A percentile compares a stretch with the other conserved stretches of the same genome.
These are phyloP conservation scores for Idaea straminata DNA, from an alignment of 2,888 invertebrate species.

Conservation along the genomic window DNA sequence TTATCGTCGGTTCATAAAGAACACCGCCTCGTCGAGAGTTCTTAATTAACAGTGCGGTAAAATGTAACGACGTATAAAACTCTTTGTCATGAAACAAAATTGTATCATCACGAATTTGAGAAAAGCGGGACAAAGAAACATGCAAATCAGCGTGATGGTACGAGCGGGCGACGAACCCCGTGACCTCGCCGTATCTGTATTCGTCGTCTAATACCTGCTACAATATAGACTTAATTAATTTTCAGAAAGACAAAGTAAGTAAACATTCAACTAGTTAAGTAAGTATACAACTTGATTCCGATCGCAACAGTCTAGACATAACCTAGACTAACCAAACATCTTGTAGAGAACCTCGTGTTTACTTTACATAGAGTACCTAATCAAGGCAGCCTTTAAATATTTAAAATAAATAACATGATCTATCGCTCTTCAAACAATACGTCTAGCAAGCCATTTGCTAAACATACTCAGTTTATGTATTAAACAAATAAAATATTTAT, in stretches of 20 bases:
- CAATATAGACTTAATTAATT: constrained; percentile 39
- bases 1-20: neutral
- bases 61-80: constrained; percentile 21
- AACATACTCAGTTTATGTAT: too few species aligned
- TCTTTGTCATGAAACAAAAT: constrained; percentile 41
- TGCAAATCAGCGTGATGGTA: constrained; percentile 62
- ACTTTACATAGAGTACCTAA: too few species aligned
- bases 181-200: constrained; percentile 37
- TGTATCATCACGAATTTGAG: constrained; percentile 50
- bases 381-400: neutral
- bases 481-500: too few species aligned
- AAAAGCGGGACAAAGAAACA: constrained; percentile 49
- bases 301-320: too few species aligned
- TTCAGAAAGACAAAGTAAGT: constrained; percentile 10
- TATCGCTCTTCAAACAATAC: constrained; percentile 19
- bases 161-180: constrained; percentile 50
- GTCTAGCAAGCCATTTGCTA: too few species aligned
- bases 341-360: too few species aligned
- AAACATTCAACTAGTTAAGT: neutral
- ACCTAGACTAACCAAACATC: too few species aligned
- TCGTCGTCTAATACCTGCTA: constrained; percentile 28
- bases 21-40: constrained; percentile 14
- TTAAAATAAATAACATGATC: neutral
- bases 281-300: too few species aligned
- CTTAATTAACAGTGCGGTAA: constrained; percentile 9